Conservation (phyloP, 2,113 vertebrate genomes). For the Cynoglossus semilaevis region DNA sequence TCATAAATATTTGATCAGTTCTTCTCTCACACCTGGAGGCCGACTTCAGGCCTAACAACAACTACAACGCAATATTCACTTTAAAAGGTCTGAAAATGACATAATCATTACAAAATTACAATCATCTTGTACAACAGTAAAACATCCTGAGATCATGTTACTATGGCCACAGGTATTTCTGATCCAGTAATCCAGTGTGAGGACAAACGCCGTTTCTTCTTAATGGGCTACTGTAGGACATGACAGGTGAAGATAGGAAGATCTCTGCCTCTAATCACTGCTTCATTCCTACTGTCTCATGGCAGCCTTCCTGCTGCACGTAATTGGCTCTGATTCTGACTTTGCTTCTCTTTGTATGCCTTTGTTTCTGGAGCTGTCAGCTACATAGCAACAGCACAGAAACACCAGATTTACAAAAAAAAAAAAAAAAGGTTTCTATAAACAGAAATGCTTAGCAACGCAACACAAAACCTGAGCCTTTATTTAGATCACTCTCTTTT, state of each 20-base stretch:
- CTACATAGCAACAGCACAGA: conserved; percentile 33
- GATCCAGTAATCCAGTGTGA: not conserved
- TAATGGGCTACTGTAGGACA: conserved; percentile 36
- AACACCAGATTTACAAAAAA: conserved; percentile 16
- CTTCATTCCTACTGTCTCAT: conserved; percentile 25
- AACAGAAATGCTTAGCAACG: no score
- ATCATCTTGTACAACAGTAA: no score
- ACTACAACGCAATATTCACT: no score
- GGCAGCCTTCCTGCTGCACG: conserved; percentile 12
- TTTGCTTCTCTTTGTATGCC: conserved; percentile 12
- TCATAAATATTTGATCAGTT: no score
- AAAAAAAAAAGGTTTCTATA: conserved; percentile 1
- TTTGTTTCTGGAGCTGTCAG: conserved; percentile 28
- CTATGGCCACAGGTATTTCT: conserved; percentile 3
- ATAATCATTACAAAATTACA: no score
- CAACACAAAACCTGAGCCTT: no score
- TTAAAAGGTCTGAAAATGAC: no score
- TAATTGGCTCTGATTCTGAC: conserved; percentile 49
- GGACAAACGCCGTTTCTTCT: conserved; percentile 6
- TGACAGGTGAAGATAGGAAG: conserved; percentile 23
- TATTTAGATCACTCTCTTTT: no score
- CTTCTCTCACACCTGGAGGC: no score
- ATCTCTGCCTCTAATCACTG: conserved; percentile 12
- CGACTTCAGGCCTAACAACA: no score
- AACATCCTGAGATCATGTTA: not conserved